Evolutionary conservation across 2,113 vertebrate genomes (phyloP), one percentile per base, ranked within the genome.

Genomic region (Syrrhaptes paradoxus): DNA sequence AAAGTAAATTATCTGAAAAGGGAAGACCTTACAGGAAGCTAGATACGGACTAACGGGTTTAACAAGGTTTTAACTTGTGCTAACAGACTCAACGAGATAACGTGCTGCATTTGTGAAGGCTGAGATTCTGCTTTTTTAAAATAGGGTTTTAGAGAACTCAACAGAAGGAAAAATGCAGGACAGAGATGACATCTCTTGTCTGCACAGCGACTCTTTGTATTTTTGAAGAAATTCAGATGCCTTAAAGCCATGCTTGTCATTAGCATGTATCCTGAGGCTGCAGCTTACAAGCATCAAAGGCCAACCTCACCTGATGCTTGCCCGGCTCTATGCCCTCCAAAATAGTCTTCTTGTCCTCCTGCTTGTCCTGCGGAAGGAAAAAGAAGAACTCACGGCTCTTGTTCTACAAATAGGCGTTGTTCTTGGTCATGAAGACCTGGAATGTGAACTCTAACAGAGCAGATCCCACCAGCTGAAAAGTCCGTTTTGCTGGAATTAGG

Each of bases 331-430:
- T 94, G 94, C 96, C 96, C 97, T 97, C 95, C 96, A 98, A 97
- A 98, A 96, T 11, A 96, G 82, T 96, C 96, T 96, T 96, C 85
- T 58, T 79, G 92, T 96, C 95, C 97, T 97, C 96, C 96, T 97
- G 96, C 91, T 97, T 97, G 95, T 97, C 96, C 96, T 96, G 95
- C 29, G 58, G 96, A 98, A 97, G 97, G 91, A 97, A 97, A 97
- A 97, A 97, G 91, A 97, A 97, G 20, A 97, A 97, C 96, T 97
- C 97, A 97, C 41, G 24, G 96, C 87, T 97, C 93, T 94, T 88
- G 86, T 87, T 95, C 96, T 96, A 95, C 91, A 97, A 91, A 92
- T 17, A 43, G 94, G 86, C 28, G 31, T 78, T 95, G 87, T 71
- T 91, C 71, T 85, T 95, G 95, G 97, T 82, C 96, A 83, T 95